These are phyloP conservation scores for Reticulitermes lucifugus DNA, from an alignment of 2,888 invertebrate species.

Conservation along the genomic window DNA sequence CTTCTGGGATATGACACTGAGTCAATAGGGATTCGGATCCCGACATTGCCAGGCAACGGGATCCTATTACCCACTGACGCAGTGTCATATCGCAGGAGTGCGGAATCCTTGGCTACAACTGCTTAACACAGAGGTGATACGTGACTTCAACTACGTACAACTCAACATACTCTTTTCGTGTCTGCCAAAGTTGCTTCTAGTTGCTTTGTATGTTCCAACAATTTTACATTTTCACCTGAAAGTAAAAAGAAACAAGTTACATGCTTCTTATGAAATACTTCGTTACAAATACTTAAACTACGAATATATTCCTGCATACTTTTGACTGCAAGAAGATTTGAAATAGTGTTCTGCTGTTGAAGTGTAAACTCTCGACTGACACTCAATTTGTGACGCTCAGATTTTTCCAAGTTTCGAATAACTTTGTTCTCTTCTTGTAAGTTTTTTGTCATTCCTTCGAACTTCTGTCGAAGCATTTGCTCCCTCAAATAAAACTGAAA, in stretches of 20 bases:
- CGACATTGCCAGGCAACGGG: no score
- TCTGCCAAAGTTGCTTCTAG: not conserved
- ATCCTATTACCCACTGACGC: no score
- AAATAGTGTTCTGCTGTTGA: slow-evolving; percentile 23
- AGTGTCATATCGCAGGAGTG: no score
- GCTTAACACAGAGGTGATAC: no score
- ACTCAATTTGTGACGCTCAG: not conserved
- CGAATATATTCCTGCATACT: not conserved
- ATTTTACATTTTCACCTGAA: slow-evolving; percentile 21
- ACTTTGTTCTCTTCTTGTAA: not conserved
- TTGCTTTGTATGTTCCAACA: not conserved
- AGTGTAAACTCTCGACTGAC: not conserved
- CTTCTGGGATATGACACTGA: no score
- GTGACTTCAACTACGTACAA: no score
- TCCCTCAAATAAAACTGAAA: slow-evolving; percentile 22
- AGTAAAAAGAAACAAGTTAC: not conserved
- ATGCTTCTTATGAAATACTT: not conserved
- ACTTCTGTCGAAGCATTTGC: not conserved
- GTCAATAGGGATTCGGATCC: no score
- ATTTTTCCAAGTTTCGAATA: slow-evolving; percentile 17
- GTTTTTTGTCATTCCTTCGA: not conserved
- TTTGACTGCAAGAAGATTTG: slow-evolving; percentile 8
- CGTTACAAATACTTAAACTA: not conserved
- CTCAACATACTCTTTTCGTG: slow-evolving; percentile 16
- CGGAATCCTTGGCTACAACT: no score